Conservation (phyloP, 37 sponge, comb jelly and placozoan species). For the Tethya wilhelma region DNA sequence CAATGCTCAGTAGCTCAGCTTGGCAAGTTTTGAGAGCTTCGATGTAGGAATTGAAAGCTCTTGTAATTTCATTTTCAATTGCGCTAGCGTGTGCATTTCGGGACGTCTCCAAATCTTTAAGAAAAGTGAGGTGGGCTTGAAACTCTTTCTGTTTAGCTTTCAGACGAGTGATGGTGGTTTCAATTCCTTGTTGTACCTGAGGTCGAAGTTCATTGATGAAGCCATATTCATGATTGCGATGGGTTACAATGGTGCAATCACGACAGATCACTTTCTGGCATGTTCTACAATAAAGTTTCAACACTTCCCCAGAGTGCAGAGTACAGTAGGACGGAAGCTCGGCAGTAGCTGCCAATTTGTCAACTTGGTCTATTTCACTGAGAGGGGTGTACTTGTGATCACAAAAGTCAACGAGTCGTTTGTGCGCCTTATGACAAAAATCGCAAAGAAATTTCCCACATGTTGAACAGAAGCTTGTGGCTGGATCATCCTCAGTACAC, state of each 20-base stretch:
- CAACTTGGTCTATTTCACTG: no score
- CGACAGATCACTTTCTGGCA: neutral
- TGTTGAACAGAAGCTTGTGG: no score
- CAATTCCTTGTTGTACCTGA: neutral
- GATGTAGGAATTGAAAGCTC: neutral
- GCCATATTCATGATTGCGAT: neutral
- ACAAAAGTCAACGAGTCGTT: no score
- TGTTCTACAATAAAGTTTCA: neutral
- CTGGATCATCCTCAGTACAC: no score
- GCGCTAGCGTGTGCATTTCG: neutral
- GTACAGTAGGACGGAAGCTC: no score
- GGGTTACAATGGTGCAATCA: neutral
- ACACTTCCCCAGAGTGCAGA: neutral
- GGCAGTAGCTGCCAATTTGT: no score
- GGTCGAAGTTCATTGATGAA: neutral
- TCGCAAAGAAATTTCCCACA: no score
- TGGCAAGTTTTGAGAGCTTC: neutral
- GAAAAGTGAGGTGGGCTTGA: neutral
- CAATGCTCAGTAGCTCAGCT: neutral
- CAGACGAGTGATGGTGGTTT: neutral
- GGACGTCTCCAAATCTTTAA: neutral
- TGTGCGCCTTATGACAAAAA: no score
- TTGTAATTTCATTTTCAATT: neutral
- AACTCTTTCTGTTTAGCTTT: neutral
- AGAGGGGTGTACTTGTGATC: no score